Evolutionary conservation across 2,113 vertebrate species (phyloP), one percentile per base, ranked within the genome.

Genomic region (Rhadina sibilatrix): DNA sequence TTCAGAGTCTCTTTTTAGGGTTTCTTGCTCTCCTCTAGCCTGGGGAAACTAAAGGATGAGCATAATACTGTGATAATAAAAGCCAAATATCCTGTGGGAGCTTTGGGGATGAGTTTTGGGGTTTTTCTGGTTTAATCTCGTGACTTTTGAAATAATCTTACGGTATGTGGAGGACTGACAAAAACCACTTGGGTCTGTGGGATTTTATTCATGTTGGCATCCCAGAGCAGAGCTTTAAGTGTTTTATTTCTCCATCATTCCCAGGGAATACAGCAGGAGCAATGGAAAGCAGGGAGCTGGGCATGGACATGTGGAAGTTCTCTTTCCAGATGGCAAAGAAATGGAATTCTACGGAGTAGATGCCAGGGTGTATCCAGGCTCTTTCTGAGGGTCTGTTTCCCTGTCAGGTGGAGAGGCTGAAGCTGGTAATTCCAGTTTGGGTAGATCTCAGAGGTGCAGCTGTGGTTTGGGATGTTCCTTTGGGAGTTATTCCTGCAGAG

Each of bases 371-470:
- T 42, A 2, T 20, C 30, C 49, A 17, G 66, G 47, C 38, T 42
- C 14, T 22, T 40, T 65, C 4, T 15, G 65, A 52, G 72, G 53
- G 72, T 68, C 64, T 56, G 25, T 53, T 69, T 20, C 46, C 11
- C 15, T 30, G 40, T 15, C 37, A 3, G n/a, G 53, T 16, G 3
- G n/a, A 6, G 16, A 2, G 1, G 5, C 18, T 18, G 74, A 3
- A 31, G 56, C 87, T 44, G 56, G 23, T 8, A 5, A 5, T 44
- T 49, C 9, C 22, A 11, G 12, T 63, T 15, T 23, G 72, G 33
- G 63, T 1, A 11, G 21, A 9, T 64, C 28, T 10, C 0, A 0
- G 53, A 13, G 25, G 27, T 3, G 2, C 14, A 5, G 40, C 64
- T 37, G 60, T 9, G 7, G 5, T 46, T 81, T 6, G 70, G 79